phyloP scores from a whole-genome alignment of 1,140 invertebrate species.

The Solen grandis region DNA sequence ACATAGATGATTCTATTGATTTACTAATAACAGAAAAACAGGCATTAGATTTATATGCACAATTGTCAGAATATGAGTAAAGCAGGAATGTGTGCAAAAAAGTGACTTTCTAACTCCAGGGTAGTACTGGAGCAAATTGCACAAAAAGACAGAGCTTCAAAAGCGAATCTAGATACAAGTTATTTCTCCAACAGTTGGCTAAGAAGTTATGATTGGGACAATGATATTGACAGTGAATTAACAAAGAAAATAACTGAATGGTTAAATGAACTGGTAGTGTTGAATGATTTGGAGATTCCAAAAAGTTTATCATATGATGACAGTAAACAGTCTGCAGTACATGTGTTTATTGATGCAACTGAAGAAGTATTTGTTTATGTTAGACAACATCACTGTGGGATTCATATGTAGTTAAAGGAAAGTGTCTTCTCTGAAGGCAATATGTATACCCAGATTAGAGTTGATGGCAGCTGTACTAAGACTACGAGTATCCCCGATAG shows the following conservation, averaged over 20 bases:
- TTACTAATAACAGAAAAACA: not conserved
- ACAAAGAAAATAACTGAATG: not conserved
- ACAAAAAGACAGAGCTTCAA: not conserved
- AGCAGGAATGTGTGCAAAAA: no score
- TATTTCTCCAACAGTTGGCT: not conserved
- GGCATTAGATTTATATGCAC: constrained; percentile 16
- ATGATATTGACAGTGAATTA: not conserved
- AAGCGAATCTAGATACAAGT: not conserved
- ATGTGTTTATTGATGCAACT: constrained; percentile 8
- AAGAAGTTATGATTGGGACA: constrained; percentile 12
- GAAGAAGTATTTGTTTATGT: not conserved
- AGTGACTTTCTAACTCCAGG: no score
- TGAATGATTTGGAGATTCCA: constrained; percentile 2
- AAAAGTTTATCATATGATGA: not conserved
- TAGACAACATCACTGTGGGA: not conserved
- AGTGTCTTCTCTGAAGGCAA: not conserved
- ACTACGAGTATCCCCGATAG: not conserved
- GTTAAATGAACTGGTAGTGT: not conserved
- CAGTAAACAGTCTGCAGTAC: not conserved
- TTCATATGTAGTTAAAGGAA: constrained; percentile 14
- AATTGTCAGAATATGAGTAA: no score
- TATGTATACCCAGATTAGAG: constrained; percentile 11
- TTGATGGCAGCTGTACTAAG: constrained; percentile 13
- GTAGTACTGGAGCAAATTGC: not conserved
- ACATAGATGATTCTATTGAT: constrained; percentile 29